Conservation (phyloP, 2,888 invertebrate species). For the Dolomedes plantarius region DNA sequence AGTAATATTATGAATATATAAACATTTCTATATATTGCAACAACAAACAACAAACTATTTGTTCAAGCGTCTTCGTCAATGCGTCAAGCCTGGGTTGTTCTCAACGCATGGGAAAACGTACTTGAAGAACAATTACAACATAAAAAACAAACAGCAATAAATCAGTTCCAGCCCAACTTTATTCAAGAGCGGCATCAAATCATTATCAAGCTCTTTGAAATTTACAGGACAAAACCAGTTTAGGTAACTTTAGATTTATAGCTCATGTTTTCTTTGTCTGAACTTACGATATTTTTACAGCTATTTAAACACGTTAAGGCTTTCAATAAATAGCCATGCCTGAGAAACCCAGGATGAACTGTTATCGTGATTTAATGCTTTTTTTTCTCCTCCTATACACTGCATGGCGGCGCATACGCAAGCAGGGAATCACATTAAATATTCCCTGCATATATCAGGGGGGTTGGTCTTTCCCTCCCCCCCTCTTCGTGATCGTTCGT, state of each 20-base stretch:
- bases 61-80: too few relatives aligned
- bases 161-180: neutral
- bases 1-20: too few relatives aligned
- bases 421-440: constrained; percentile 65
- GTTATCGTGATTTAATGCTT: constrained; percentile 47
- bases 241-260: neutral
- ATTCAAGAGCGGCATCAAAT: neutral
- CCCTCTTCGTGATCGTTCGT: neutral
- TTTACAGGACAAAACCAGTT: neutral
- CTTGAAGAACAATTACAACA: neutral
- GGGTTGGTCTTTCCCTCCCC: constrained; percentile 11
- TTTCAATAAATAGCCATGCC: constrained; percentile 44
- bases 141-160: neutral
- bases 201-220: neutral
- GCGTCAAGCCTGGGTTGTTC: too few relatives aligned
- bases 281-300: constrained; percentile 39
- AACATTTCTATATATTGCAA: too few relatives aligned
- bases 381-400: constrained; percentile 24
- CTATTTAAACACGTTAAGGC: constrained; percentile 64
- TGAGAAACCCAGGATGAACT: constrained; percentile 46
- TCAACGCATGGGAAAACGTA: neutral
- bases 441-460: constrained; percentile 65
- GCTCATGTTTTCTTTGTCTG: constrained; percentile 6
- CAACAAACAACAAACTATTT: too few relatives aligned
- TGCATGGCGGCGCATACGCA: constrained; percentile 55